phyloP scores from a whole-genome alignment of 2,113 vertebrate genomes.

The Sinosuthora webbiana region DNA sequence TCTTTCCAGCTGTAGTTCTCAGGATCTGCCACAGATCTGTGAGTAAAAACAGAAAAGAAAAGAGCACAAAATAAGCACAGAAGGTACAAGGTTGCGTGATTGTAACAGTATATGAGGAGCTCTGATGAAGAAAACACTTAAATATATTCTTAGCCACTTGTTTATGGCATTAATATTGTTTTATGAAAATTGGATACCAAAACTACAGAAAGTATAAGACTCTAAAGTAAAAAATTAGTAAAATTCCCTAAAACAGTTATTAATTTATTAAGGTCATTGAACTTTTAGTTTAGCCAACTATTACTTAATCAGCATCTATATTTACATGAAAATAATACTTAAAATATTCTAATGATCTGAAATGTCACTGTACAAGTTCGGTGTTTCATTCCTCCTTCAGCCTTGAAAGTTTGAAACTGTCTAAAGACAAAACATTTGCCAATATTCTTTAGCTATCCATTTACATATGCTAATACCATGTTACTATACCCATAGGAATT shows the following conservation, averaged over 20 bases:
- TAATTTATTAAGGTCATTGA: neutral
- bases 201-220: rapidly evolving
- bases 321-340: neutral
- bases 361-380: neutral
- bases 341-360: neutral
- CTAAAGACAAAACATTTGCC: neutral
- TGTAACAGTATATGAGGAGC: neutral
- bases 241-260: neutral
- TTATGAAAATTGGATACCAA: neutral
- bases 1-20: neutral
- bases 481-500: neutral
- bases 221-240: neutral
- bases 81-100: neutral
- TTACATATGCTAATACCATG: neutral
- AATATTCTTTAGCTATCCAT: neutral
- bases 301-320: neutral
- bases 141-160: neutral
- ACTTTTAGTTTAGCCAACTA: neutral
- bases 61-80: neutral
- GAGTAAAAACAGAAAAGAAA: neutral
- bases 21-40: neutral
- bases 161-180: neutral
- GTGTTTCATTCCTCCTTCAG: neutral
- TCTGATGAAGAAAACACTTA: neutral
- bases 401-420: neutral